Base-by-base conservation (phyloP, 2,888 invertebrate genomes). In the Dolichopus griseipennis region DNA sequence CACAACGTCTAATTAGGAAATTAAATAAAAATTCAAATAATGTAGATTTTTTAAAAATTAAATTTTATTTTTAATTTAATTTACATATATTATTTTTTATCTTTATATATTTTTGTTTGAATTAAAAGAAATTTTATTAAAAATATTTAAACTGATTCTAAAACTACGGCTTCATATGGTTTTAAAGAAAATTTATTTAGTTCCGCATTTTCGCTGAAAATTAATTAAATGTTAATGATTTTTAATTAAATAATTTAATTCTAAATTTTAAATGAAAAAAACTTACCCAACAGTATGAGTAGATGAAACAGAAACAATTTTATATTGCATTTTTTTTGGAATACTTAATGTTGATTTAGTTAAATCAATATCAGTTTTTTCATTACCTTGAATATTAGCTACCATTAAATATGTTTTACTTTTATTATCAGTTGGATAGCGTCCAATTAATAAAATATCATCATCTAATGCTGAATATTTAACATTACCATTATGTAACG, bases 401-500 rank as follows among this genome's bases (percentile, higher is more conserved):
- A 76, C 72, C 69, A 71, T 75, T 10, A 77, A 65, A 5, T 76
- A 65, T n/a, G 72, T 72, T 12, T 73, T 66, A 52, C 15, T n/a
- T 6, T 52, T 52, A 52, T 52, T 52, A 1, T 69, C 73, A 52
- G 73, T 74, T 43, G 77, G 67, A 27, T 66, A 34, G 8, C 43
- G 63, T 69, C 78, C 76, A 1, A 79, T 69, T 18, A 75, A 75
- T 37, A 79, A 77, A 0, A 78, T 74, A 12, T 73, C 68, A 0
- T 75, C 74, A 61, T 71, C 73, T 1, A 79, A 61, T 3, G 76
- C 77, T 0, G 72, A 73, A 66, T 77, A 78, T 67, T 75, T 77
- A 10, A 75, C 76, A 0, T 71, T 66, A 0, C 79, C 79, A 43
- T 72, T 72, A 61, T 76, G 76, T 2, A 79, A 68, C 0, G 76